Percentiles rank a stretch among this genome's conserved stretches.
Evolutionary conservation across 2,888 invertebrate genomes (phyloP).

Genomic region (Sminthurinus aureus): DNA sequence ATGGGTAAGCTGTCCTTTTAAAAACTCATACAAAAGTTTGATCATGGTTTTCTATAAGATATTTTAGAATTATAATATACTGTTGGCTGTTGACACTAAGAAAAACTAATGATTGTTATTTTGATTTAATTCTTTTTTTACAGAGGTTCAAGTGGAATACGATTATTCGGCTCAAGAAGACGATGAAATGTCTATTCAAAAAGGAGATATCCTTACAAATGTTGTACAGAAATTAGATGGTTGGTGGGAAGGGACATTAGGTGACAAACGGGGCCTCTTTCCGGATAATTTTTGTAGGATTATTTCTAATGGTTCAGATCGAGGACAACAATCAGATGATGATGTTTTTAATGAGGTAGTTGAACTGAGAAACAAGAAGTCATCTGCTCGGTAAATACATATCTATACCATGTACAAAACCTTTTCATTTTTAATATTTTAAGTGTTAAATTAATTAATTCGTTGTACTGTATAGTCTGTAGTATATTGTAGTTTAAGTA

Average conservation of each 20-base stretch:
- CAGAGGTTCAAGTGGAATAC: conserved; percentile 72
- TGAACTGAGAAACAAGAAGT: conserved; percentile 15
- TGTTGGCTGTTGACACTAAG: too few relatives aligned
- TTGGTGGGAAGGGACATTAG: conserved; percentile 90
- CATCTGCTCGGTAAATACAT: conserved; percentile 11
- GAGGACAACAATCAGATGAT: neutral
- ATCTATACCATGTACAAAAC: neutral
- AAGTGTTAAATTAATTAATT: neutral
- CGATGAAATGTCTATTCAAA: conserved; percentile 82
- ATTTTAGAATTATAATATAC: too few relatives aligned
- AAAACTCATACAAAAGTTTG: too few relatives aligned
- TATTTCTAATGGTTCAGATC: conserved; percentile 38
- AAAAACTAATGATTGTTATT: conserved; percentile 32
- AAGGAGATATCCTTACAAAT: conserved; percentile 83
- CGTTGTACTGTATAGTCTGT: too few relatives aligned
- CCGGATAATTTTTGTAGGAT: conserved; percentile 91
- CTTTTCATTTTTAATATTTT: too few relatives aligned
- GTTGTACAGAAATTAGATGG: conserved; percentile 81
- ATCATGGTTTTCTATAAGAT: too few relatives aligned
- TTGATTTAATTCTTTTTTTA: conserved; percentile 26
- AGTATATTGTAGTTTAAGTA: too few relatives aligned
- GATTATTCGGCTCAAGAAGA: conserved; percentile 85
- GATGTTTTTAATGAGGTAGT: conserved; percentile 22
- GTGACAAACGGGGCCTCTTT: conserved; percentile 85
- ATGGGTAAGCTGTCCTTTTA: too few relatives aligned